Conservation (phyloP, 2,113 vertebrate genomes). For the Morone chrysops region DNA sequence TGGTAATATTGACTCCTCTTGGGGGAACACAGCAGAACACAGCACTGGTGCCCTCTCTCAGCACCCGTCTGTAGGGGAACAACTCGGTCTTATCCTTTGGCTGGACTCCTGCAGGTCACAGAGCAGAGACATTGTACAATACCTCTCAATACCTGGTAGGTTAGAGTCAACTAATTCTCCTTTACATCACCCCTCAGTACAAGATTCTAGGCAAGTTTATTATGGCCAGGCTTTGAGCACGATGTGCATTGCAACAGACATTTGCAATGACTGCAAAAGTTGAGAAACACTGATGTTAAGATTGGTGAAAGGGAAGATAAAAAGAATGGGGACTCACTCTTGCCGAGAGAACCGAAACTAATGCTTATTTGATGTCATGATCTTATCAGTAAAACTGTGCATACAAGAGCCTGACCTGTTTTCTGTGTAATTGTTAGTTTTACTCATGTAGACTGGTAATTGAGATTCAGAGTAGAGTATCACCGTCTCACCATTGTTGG, state of each 20-base stretch:
- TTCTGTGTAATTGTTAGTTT: not conserved
- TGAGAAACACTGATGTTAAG: constrained; percentile 24
- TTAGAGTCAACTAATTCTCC: not conserved
- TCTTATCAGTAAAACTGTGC: not conserved
- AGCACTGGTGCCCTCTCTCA: constrained; percentile 56
- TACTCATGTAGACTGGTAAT: not conserved
- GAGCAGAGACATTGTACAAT: not conserved
- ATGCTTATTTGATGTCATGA: not conserved
- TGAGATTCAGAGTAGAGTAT: not conserved
- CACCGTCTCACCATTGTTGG: constrained; percentile 61
- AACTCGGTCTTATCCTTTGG: not conserved
- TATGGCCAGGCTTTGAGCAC: not conserved
- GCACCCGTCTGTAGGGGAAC: constrained; percentile 47
- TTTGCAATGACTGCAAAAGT: not conserved
- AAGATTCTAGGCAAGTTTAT: not conserved
- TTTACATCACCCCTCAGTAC: not conserved
- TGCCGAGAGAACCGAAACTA: not conserved
- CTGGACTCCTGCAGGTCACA: constrained; percentile 49
- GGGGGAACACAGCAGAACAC: constrained; percentile 76
- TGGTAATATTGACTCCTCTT: constrained; percentile 35
- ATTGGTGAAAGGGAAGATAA: not conserved
- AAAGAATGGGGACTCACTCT: not conserved
- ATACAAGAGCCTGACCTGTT: not conserved
- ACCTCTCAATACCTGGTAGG: not conserved
- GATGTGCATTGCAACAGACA: not conserved